Percentiles rank a stretch among this genome's conserved stretches.
Evolutionary conservation across 2,888 invertebrate species (phyloP).

Genomic region (Sphaerophoria rueppellii): DNA sequence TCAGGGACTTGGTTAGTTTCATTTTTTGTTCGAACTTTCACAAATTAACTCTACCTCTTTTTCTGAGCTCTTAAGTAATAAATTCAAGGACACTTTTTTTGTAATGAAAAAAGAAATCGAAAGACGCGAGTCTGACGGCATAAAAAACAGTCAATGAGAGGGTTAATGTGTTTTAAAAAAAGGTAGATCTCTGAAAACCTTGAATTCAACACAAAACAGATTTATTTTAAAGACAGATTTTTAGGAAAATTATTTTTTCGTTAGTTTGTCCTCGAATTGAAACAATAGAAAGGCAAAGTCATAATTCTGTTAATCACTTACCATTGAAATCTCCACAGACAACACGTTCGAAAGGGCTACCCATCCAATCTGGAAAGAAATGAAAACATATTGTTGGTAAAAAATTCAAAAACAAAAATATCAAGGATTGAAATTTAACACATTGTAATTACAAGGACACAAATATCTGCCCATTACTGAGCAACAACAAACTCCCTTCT

Average conservation of each 20-base stretch:
- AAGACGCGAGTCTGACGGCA: conserved; percentile 18
- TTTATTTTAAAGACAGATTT: conserved; percentile 20
- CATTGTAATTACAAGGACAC: not conserved
- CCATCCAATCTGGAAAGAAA: conserved; percentile 93
- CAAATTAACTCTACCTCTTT: conserved; percentile 29
- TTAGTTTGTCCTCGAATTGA: conserved; percentile 7
- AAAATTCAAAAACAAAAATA: not conserved
- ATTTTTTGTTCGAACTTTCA: conserved; percentile 34
- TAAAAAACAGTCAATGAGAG: conserved; percentile 41
- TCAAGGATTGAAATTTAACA: no score
- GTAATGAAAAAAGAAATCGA: conserved; percentile 38
- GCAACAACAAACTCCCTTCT: no score
- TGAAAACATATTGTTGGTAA: conserved; percentile 14
- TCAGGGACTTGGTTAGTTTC: conserved; percentile 23
- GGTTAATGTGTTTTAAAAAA: conserved; percentile 35
- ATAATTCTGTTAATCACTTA: conserved; percentile 83
- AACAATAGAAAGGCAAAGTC: not conserved
- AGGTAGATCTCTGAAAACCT: conserved; percentile 57
- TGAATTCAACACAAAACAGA: conserved; percentile 42
- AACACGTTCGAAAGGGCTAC: conserved; percentile 96
- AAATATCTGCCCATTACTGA: no score
- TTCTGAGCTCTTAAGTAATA: conserved; percentile 18
- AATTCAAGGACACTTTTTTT: conserved; percentile 63
- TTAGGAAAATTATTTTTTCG: not conserved
- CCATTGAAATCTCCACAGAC: conserved; percentile 96